Evolutionary conservation across 2,797 vertebrate species (phyloP).

Genomic region (Oryzias dopingdopingensis): DNA sequence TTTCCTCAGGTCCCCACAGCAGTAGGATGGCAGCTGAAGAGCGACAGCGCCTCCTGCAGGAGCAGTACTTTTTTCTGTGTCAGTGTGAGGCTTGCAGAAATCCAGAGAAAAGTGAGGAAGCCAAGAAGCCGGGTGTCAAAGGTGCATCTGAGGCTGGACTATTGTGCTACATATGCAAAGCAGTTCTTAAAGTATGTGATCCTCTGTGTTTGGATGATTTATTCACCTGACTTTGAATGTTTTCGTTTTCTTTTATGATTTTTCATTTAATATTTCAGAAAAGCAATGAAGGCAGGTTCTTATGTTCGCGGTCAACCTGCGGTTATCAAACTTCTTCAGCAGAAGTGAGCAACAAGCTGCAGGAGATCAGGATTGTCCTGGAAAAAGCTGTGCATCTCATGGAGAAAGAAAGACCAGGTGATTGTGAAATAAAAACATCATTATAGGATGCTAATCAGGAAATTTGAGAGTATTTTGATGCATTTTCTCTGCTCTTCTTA

Average conservation of each 20-base stretch:
- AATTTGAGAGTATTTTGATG: constrained; percentile 1
- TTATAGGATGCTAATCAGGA: neutral
- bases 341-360: constrained; percentile 65
- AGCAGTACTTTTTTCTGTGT: constrained; percentile 93
- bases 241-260: neutral
- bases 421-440: constrained; percentile 16
- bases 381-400: constrained; percentile 74
- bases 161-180: constrained; percentile 79
- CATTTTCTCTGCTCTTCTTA: constrained; percentile 4
- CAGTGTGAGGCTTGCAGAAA: constrained; percentile 81
- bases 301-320: constrained; percentile 63
- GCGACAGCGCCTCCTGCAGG: constrained; percentile 80
- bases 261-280: constrained; percentile 37
- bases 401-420: constrained; percentile 77
- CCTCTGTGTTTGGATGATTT: neutral
- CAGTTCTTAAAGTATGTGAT: constrained; percentile 76
- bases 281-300: constrained; percentile 29
- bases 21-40: constrained; percentile 79
- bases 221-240: neutral
- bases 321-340: constrained; percentile 34
- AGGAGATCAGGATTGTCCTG: constrained; percentile 67
- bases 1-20: constrained; percentile 80
- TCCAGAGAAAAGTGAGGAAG: constrained; percentile 24
- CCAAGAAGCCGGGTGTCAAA: neutral
- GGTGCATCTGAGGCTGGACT: constrained; percentile 57